Base-by-base conservation (phyloP, 2,888 invertebrate genomes). In the Tachina lurida region DNA sequence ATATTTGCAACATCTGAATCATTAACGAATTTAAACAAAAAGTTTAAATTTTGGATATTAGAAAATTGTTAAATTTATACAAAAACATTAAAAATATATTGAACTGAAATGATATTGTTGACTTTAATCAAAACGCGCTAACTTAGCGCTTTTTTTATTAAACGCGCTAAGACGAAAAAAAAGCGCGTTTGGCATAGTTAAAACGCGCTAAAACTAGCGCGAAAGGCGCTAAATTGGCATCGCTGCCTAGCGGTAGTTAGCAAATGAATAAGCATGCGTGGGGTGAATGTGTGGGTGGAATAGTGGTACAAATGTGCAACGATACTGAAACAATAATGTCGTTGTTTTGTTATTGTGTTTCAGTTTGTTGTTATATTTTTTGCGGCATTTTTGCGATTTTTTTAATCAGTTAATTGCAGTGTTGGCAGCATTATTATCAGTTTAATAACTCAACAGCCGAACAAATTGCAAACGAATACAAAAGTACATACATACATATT, bases 351-450 rank as follows among this genome's bases (percentile, higher is more conserved):
- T 60, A 45, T 45, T 62, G 12, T n/a, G 13, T 56, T 63, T 54
- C 13, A 52, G 56, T 58, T 73, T 71, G 47, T 76, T 56, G 62
- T 19, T n/a, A 1, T 58, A 15, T 75, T 73, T 62, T 70, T 54
- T 67, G 75, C 5, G 47, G 68, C 63, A 62, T 56, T 63, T 70
- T 60, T 71, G n/a, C 7, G 17, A 56, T 63, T 31, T 75, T 79
- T 84, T 68, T 58, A 85, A 85, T 85, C 77, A 82, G 81, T 85
- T 85, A 85, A 85, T 85, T 85, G 85, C 81, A 80, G 60, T 80
- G 75, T 80, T 84, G 79, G 75, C 80, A 80, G 62, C 76, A 68
- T 68, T 84, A 78, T 82, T 85, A 85, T 85, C 84, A 77, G 68
- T 85, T 85, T 85, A 85, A 85, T 85, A 85, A 85, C 74, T 85